phyloP scores from a whole-genome alignment of 2,113 vertebrate genomes.

The Andinoacara biseriatus region DNA sequence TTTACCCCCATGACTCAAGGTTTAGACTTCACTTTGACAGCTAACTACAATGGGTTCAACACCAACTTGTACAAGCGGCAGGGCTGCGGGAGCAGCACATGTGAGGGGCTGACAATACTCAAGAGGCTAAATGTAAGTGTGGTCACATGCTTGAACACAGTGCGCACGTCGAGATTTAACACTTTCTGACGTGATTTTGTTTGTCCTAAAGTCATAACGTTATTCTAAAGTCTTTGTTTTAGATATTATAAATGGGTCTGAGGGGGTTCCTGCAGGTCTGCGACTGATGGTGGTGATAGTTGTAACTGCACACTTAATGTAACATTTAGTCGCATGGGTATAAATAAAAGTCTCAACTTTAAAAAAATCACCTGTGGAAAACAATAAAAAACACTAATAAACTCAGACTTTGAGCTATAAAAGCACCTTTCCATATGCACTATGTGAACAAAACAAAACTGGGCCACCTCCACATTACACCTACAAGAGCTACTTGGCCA shows the following conservation, averaged over 20 bases:
- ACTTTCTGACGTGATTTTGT: neutral
- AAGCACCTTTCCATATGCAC: neutral
- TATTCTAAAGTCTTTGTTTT: neutral
- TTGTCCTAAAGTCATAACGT: neutral
- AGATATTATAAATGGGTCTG: neutral
- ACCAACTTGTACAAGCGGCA: constrained; percentile 81
- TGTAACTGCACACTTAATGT: neutral
- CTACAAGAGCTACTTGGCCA: neutral
- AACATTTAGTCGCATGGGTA: neutral
- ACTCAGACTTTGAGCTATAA: neutral
- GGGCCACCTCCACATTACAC: neutral
- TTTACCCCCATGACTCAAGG: constrained; percentile 35
- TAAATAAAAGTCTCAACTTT: neutral
- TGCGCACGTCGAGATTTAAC: neutral
- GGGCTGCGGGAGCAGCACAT: constrained; percentile 90
- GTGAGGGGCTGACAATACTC: constrained; percentile 91
- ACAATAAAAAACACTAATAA: neutral
- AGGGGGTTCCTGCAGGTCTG: neutral
- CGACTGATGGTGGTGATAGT: neutral
- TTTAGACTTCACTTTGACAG: constrained; percentile 73
- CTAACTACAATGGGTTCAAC: constrained; percentile 77
- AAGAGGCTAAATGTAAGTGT: constrained; percentile 86
- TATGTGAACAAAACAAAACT: neutral
- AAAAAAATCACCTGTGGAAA: accelerated
- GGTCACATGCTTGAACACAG: neutral